Evolutionary conservation across 92 coral and sea anemone species (phyloP), one percentile per base, ranked within the genome.

Genomic region (Phymanthus crucifer): DNA sequence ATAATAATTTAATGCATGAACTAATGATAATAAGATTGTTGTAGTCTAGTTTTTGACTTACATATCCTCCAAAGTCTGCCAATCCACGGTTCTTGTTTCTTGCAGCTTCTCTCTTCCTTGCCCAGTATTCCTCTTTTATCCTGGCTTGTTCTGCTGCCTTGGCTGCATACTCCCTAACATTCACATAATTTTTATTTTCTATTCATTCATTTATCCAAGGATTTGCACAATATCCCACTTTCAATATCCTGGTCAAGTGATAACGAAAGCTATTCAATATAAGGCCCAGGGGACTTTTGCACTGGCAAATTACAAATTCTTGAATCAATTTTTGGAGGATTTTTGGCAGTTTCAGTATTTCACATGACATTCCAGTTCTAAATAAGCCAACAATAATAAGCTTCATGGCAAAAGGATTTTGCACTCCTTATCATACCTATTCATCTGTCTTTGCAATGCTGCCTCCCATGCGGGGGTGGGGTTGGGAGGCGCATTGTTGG

Each of bases 131-230:
- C 73, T 95, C 99, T 64, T 88, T 65, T 3, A 95, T 84, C 26
- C 94, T 87, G 27, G 99, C 98, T 70, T 88, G 80, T 43, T 95
- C 97, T 45, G 96, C 99, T 19, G 99, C 99, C 11, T 86, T 95
- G 24, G 92, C 97, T 47, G 91, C 99, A 35, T 83, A 88, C 13
- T 87, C 97, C 77, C 99, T 95, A 50, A 16, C 32, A 66, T 14
- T 66, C 26, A 33, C 32, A 29, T 26, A 43, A 43, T 43, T 17
- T 9, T 43, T 5, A n/a, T n/a, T n/a, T n/a, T n/a, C n/a, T n/a
- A n/a, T n/a, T n/a, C n/a, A n/a, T n/a, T n/a, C n/a, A n/a, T n/a
- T n/a, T n/a, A n/a, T n/a, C n/a, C n/a, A n/a, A n/a, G n/a, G n/a
- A n/a, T n/a, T n/a, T n/a, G n/a, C n/a, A n/a, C n/a, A n/a, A n/a